Percentiles rank a stretch among this genome's conserved stretches.
phyloP scores from a whole-genome alignment of 2,888 invertebrate genomes.

The Mesoligia furuncula region DNA sequence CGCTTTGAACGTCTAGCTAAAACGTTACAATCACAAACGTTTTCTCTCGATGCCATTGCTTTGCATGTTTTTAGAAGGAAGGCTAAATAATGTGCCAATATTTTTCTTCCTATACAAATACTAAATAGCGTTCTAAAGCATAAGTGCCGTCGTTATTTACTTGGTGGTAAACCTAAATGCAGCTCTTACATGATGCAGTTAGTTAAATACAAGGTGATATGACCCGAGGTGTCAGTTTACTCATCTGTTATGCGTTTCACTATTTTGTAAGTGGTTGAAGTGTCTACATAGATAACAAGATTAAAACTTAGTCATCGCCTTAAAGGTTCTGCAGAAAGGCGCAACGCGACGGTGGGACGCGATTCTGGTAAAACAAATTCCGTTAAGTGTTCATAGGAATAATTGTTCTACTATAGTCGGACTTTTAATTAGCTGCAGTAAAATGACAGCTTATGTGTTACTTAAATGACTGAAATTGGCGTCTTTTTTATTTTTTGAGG shows the following conservation, averaged over 20 bases:
- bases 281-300: neutral
- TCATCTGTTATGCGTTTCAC: conserved; percentile 20
- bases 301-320: neutral
- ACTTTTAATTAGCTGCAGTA: too few species aligned
- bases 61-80: conserved; percentile 4
- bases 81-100: neutral
- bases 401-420: neutral
- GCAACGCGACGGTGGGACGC: neutral
- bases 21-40: neutral
- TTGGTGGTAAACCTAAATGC: neutral
- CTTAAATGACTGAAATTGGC: too few species aligned
- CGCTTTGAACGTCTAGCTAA: neutral
- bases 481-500: too few species aligned
- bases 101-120: conserved; percentile 7
- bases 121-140: neutral
- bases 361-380: neutral
- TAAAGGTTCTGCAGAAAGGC: neutral
- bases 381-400: neutral
- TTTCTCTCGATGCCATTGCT: neutral
- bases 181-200: conserved; percentile 20
- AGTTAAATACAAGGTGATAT: conserved; percentile 29
- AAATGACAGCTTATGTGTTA: too few species aligned
- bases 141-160: conserved; percentile 1
- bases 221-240: conserved; percentile 28
- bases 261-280: conserved; percentile 11